Percentiles rank a stretch among this genome's conserved stretches.
These are phyloP conservation scores for Halichoerus grypus DNA, from an alignment of 2,113 vertebrate genomes.

Conservation along the genomic window DNA sequence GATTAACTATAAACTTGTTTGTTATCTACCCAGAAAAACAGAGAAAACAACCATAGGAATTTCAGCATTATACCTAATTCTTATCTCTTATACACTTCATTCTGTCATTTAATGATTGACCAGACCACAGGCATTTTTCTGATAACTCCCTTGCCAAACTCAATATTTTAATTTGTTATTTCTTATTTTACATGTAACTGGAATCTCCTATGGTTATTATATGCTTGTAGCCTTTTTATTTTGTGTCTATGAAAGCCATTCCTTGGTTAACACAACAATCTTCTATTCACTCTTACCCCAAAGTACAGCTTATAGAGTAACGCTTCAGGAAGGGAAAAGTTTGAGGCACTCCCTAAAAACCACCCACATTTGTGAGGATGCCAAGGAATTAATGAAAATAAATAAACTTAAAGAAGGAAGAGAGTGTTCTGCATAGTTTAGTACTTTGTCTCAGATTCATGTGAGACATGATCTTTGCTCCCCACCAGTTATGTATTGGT, in stretches of 20 bases:
- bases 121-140: neutral
- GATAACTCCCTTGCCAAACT: neutral
- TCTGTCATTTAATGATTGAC: neutral
- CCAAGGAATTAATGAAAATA: neutral
- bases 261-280: neutral
- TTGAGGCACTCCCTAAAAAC: neutral
- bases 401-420: neutral
- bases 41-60: neutral
- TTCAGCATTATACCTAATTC: neutral
- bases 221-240: neutral
- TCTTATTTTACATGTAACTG: neutral
- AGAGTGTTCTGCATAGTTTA: neutral
- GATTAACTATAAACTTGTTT: neutral
- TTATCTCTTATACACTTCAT: neutral
- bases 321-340: neutral
- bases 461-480: neutral
- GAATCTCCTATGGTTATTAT: neutral
- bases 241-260: neutral
- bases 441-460: neutral
- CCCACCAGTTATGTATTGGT: neutral
- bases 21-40: neutral
- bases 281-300: neutral
- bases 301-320: neutral
- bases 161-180: constrained; percentile 8
- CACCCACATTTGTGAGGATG: neutral